Evolutionary conservation across 1,140 invertebrate species (phyloP).

Genomic region (Pomacea maculata): DNA sequence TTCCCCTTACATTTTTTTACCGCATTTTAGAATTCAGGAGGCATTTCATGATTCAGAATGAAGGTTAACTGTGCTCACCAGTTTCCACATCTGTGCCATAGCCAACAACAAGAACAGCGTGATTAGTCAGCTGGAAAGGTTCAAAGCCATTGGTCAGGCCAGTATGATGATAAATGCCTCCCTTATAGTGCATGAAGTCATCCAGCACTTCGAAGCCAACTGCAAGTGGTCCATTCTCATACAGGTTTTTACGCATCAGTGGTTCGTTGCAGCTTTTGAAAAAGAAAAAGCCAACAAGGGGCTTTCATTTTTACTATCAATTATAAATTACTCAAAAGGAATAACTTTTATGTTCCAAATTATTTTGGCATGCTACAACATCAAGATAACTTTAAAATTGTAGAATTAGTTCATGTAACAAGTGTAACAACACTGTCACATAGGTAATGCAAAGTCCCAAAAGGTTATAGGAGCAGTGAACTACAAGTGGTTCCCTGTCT

Average conservation of each 20-base stretch:
- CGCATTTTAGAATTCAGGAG: too few species aligned
- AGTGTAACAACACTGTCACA: too few species aligned
- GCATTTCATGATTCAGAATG: not conserved
- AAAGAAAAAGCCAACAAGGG: not conserved
- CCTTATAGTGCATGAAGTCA: conserved; percentile 62
- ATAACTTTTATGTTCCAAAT: not conserved
- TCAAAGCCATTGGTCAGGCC: conserved; percentile 49
- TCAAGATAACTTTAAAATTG: too few species aligned
- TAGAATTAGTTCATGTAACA: too few species aligned
- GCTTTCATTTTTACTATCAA: not conserved
- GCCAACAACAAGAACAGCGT: conserved; percentile 63
- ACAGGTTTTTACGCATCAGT: conserved; percentile 67
- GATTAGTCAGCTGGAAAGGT: conserved; percentile 64
- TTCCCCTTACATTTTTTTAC: too few species aligned
- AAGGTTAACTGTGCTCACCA: not conserved
- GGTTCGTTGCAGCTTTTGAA: conserved; percentile 68
- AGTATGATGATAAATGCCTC: conserved; percentile 66
- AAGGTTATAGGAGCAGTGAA: too few species aligned
- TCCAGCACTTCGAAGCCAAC: conserved; percentile 68
- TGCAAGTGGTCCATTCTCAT: conserved; percentile 69
- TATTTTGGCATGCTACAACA: not conserved
- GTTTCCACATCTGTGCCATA: conserved; percentile 56
- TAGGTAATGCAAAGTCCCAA: too few species aligned
- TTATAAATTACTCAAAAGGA: not conserved
- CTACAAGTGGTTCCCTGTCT: too few species aligned